Base-by-base conservation (phyloP, 1,140 invertebrate species). In the Sinonovacula constricta region DNA sequence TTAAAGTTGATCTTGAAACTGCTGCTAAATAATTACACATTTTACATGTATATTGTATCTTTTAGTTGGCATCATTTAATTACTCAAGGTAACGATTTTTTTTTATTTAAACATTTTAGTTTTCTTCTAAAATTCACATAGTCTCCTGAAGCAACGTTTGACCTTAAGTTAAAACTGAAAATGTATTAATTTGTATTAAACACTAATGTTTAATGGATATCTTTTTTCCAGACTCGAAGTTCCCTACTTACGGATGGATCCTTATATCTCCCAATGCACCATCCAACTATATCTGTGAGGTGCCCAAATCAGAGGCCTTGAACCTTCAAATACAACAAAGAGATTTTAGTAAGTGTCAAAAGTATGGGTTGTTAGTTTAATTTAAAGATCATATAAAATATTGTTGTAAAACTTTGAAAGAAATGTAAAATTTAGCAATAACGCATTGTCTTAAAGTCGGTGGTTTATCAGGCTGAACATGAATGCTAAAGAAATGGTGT, bases 231-330 rank as follows among this genome's bases (percentile, higher is more conserved):
- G 81, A 69, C 22, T 45, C 72, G 7, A 28, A 34, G 12, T 63
- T 66, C 39, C 28, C 33, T 34, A 54, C 51, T 7, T 85, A 85
- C 45, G 80, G 69, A 2, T 85, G 81, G 81, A 60, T 45, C 3
- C 30, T 70, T 2, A 72, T 68, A 12, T 57, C 78, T 26, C 30
- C 62, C 26, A 65, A 36, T 28, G 54, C 30, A 0, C 63, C 51
- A 3, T 70, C 67, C 2, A 71, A 79, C 18, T 85, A 80, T 39
- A 83, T 85, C 24, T 85, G 84, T 76, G 84, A 85, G 60, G 81
- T 83, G 63, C 22, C 69, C 5, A 62, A 68, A 26, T 12, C 57
- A 14, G 80, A 83, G 3, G 68, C 76, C 31, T 75, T 78, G 28
- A 51, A 70, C 14, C 70, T 75, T 33, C 53, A 76, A 14, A 69